Conservation (phyloP, 1,140 invertebrate species). For the Hyles euphorbiae region DNA sequence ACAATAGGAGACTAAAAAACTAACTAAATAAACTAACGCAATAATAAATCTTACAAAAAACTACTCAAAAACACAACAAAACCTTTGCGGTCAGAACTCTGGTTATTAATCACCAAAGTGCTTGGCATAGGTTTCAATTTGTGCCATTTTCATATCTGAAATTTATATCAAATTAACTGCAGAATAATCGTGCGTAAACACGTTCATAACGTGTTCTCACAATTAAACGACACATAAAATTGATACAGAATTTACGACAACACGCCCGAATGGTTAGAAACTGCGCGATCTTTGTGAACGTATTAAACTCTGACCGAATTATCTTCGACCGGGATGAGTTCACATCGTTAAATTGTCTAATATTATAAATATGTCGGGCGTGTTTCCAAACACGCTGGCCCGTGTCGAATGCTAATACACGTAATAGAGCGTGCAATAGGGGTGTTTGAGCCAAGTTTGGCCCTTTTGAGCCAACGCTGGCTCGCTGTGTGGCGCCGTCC, state of each 20-base stretch:
- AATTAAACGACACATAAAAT: conserved; percentile 62
- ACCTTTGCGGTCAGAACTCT: no score
- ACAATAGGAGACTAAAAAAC: no score
- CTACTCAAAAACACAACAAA: no score
- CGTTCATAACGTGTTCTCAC: conserved; percentile 41
- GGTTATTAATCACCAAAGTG: no score
- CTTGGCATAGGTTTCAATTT: no score
- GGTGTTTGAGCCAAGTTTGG: conserved; percentile 17
- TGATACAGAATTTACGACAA: conserved; percentile 48
- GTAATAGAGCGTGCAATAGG: conserved; percentile 55
- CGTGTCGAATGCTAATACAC: conserved; percentile 46
- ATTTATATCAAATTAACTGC: conserved; percentile 40
- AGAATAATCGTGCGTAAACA: conserved; percentile 33
- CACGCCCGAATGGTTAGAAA: conserved; percentile 58
- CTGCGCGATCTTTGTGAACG: conserved; percentile 65
- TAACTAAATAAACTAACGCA: no score
- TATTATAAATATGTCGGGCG: conserved; percentile 63
- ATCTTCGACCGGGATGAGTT: conserved; percentile 46
- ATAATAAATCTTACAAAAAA: no score
- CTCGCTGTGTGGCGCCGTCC: conserved; percentile 33
- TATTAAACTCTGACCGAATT: conserved; percentile 73
- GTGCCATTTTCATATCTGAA: background rate
- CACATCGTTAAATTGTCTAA: conserved; percentile 70
- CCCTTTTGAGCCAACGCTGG: background rate
- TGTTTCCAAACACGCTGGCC: conserved; percentile 63